A percentile compares a stretch with the other conserved stretches of the same genome.
phyloP scores from a whole-genome alignment of 2,113 vertebrate species.

The Plotosus lineatus region DNA sequence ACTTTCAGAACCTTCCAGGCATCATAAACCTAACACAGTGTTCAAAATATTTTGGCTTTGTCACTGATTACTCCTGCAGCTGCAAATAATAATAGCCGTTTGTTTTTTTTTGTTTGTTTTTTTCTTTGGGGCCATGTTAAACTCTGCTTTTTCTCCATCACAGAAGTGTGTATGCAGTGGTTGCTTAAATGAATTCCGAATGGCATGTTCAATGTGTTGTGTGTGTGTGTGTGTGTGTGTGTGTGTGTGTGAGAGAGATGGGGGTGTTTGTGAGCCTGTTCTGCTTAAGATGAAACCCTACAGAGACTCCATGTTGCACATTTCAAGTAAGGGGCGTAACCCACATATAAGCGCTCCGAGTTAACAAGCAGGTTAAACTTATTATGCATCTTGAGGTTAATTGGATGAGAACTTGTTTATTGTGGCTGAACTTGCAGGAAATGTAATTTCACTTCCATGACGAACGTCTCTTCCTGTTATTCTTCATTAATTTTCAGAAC shows the following conservation, averaged over 20 bases:
- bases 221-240: too few species aligned
- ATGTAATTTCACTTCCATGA: not conserved
- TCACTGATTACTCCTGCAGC: conserved; percentile 25
- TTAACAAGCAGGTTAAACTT: conserved; percentile 5
- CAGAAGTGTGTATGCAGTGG: not conserved
- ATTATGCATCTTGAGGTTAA: conserved; percentile 4
- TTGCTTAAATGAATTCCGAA: not conserved
- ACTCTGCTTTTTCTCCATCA: not conserved
- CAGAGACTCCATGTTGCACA: not conserved
- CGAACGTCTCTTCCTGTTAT: not conserved
- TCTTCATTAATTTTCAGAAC: too few species aligned
- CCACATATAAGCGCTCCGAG: conserved; percentile 17
- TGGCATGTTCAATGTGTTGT: not conserved
- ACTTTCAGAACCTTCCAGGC: not conserved
- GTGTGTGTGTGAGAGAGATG: not conserved
- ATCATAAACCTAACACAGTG: not conserved
- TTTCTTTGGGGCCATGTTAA: not conserved
- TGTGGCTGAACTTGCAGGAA: not conserved
- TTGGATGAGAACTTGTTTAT: not conserved
- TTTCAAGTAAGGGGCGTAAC: conserved; percentile 4
- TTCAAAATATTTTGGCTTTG: conserved; percentile 13
- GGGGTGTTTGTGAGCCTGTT: not conserved
- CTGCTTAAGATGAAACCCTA: not conserved
- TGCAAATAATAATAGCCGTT: conserved; percentile 42
- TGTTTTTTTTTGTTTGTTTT: too few species aligned